phyloP scores from a whole-genome alignment of 2,113 vertebrate species.

The Toxostoma redivivum region DNA sequence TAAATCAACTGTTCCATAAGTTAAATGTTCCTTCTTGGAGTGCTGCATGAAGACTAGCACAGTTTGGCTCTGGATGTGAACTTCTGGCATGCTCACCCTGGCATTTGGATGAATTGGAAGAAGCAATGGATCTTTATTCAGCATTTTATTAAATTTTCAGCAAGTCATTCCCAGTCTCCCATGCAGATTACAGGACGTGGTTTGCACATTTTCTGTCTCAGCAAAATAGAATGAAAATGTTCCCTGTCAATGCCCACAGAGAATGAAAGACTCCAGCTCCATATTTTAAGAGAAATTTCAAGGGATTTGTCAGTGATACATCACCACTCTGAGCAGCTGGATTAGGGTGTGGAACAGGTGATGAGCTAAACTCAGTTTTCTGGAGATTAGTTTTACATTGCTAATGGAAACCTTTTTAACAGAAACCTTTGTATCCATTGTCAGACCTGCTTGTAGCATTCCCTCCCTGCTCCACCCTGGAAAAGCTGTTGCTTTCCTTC shows the following conservation, averaged over 20 bases:
- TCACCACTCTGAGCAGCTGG: background rate
- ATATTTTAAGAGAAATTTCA: background rate
- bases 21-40: background rate
- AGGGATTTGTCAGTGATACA: background rate
- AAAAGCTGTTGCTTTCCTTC: background rate
- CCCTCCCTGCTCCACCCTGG: background rate
- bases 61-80: background rate
- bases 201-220: background rate
- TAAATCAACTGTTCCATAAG: rapidly evolving
- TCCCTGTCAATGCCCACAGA: background rate
- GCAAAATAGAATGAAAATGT: background rate
- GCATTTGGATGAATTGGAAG: background rate
- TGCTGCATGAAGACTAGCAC: background rate
- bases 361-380: conserved; percentile 4
- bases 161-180: background rate
- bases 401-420: background rate
- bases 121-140: background rate
- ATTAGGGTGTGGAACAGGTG: conserved; percentile 32
- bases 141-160: background rate
- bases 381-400: background rate
- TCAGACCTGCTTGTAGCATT: background rate
- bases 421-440: background rate
- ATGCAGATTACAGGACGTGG: background rate
- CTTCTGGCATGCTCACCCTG: background rate
- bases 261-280: background rate